phyloP scores from a whole-genome alignment of 1,140 invertebrate species.

The Euwallacea similis region DNA sequence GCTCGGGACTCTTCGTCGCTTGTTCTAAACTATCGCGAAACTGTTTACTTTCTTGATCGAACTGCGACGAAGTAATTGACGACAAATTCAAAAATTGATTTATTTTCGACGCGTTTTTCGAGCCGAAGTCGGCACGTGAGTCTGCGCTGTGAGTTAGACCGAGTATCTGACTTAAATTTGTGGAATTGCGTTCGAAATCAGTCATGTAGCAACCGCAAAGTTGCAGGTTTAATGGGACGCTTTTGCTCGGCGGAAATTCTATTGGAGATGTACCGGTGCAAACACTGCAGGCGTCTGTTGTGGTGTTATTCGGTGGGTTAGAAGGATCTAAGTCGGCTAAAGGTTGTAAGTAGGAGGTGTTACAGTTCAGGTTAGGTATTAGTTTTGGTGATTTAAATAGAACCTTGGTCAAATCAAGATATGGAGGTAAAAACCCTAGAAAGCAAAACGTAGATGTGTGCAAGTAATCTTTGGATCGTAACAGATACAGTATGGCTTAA shows the following conservation, averaged over 20 bases:
- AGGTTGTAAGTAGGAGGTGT: slow-evolving; percentile 12
- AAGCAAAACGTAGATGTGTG: background rate
- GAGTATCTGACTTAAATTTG: slow-evolving; percentile 42
- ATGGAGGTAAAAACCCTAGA: background rate
- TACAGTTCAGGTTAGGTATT: slow-evolving; percentile 23
- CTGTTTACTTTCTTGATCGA: slow-evolving; percentile 18
- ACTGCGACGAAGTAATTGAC: background rate
- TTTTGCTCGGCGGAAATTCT: slow-evolving; percentile 37
- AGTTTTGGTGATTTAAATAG: background rate
- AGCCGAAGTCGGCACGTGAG: background rate
- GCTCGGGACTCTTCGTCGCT: slow-evolving; percentile 46
- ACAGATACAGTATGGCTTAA: too few species aligned
- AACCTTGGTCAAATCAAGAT: too few species aligned
- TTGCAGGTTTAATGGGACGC: slow-evolving; percentile 48
- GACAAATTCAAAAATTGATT: slow-evolving; percentile 17
- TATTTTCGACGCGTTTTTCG: background rate
- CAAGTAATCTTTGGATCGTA: too few species aligned
- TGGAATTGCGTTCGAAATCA: slow-evolving; percentile 48
- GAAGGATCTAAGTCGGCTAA: slow-evolving; percentile 25
- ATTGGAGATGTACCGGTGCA: slow-evolving; percentile 12
- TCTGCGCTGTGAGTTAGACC: slow-evolving; percentile 22
- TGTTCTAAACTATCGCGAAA: slow-evolving; percentile 32
- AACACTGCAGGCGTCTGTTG: slow-evolving; percentile 25
- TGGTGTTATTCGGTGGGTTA: slow-evolving; percentile 42
- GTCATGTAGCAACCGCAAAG: slow-evolving; percentile 52